phyloP scores from a whole-genome alignment of 2,888 invertebrate species.

The Aricia artaxerxes region DNA sequence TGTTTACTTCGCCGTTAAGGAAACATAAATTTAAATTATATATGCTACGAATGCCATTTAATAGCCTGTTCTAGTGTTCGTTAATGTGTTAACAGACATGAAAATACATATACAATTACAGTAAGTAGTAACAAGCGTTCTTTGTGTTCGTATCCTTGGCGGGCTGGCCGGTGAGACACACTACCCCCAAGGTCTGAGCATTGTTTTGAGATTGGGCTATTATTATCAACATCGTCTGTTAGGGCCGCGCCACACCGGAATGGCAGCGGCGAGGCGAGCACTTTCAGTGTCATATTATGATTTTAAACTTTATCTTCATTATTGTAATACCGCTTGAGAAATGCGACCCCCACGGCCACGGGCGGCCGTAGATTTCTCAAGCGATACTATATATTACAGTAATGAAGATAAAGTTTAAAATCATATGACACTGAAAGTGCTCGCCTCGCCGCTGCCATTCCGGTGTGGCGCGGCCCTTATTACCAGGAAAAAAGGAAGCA shows the following conservation, averaged over 20 bases:
- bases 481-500: background rate
- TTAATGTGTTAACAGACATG: slow-evolving; percentile 3
- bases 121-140: slow-evolving; percentile 15
- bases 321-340: too few species aligned
- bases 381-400: too few species aligned
- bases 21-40: background rate
- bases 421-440: too few species aligned
- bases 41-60: background rate
- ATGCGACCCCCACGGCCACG: too few species aligned
- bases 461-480: too few species aligned
- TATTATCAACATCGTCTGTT: background rate
- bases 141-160: slow-evolving; percentile 28
- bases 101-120: slow-evolving; percentile 17
- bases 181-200: slow-evolving; percentile 13
- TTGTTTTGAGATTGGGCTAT: background rate
- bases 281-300: too few species aligned
- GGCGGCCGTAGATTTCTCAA: too few species aligned
- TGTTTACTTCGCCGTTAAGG: background rate
- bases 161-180: background rate
- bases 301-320: too few species aligned
- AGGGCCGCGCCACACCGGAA: too few species aligned
- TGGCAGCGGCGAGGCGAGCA: too few species aligned
- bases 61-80: background rate
- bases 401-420: too few species aligned
- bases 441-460: too few species aligned